These are phyloP conservation scores for Trichosurus vulpecula DNA, from an alignment of 2,797 vertebrate species.

Conservation along the genomic window DNA sequence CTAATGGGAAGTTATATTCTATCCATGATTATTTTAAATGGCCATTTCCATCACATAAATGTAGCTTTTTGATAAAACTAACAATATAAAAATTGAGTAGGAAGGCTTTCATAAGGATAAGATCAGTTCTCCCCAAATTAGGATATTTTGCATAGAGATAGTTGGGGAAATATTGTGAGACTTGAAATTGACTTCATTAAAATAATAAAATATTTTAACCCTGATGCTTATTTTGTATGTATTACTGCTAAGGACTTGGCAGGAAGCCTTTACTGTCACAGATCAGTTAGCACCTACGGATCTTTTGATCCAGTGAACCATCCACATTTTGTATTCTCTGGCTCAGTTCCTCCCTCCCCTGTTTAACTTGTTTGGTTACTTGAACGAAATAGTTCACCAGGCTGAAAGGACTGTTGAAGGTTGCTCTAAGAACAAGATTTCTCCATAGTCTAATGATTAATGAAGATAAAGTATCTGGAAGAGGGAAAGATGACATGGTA, in stretches of 20 bases:
- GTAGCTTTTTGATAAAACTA: slow-evolving; percentile 27
- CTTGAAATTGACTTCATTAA: slow-evolving; percentile 27
- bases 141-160: not conserved
- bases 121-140: slow-evolving; percentile 34
- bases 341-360: not conserved
- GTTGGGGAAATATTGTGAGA: slow-evolving; percentile 23
- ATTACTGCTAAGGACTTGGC: not conserved
- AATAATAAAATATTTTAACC: slow-evolving; percentile 10
- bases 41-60: not conserved
- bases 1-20: not conserved
- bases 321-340: not conserved
- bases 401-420: not conserved
- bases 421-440: not conserved
- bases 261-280: not conserved
- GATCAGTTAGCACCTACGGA: not conserved
- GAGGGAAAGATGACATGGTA: not conserved
- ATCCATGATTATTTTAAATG: slow-evolving; percentile 31
- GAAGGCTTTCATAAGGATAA: slow-evolving; percentile 27
- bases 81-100: not conserved
- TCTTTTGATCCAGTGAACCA: slow-evolving; percentile 7
- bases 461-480: not conserved
- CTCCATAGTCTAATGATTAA: not conserved
- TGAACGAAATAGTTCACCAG: not conserved
- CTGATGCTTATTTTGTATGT: not conserved
- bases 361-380: not conserved